A percentile compares a stretch with the other conserved stretches of the same genome.
phyloP scores from a whole-genome alignment of 2,113 vertebrate species.

The Lethenteron camtschaticum region DNA sequence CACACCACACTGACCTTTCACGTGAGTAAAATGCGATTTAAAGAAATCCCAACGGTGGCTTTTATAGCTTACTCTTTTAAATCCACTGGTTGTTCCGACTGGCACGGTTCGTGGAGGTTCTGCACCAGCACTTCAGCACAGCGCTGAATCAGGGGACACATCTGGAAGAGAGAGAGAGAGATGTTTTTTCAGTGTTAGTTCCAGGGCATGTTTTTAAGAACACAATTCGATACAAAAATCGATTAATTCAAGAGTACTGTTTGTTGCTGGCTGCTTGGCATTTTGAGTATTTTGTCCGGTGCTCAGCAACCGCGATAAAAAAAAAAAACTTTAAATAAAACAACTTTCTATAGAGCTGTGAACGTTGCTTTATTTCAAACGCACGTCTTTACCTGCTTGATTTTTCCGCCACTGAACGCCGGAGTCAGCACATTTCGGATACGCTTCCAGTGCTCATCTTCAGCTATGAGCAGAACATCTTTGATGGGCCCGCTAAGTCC shows the following conservation, averaged over 20 bases:
- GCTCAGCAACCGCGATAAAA: too few relatives aligned
- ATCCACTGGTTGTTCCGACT: conserved; percentile 13
- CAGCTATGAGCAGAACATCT: conserved; percentile 18
- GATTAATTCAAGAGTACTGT: too few relatives aligned
- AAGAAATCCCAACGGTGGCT: not conserved
- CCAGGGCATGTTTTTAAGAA: too few relatives aligned
- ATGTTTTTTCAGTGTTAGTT: too few relatives aligned
- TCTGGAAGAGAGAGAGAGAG: conserved; percentile 21
- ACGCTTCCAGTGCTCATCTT: conserved; percentile 31
- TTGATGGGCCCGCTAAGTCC: conserved; percentile 11
- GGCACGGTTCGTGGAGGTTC: conserved; percentile 18
- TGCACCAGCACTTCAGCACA: conserved; percentile 25
- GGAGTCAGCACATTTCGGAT: conserved; percentile 28
- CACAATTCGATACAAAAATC: too few relatives aligned
- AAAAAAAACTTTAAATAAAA: too few relatives aligned
- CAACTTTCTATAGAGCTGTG: too few relatives aligned
- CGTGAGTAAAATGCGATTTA: too few relatives aligned
- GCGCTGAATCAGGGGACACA: conserved; percentile 37
- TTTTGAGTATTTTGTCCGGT: too few relatives aligned
- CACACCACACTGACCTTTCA: too few relatives aligned
- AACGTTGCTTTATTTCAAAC: too few relatives aligned
- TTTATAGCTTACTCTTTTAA: conserved; percentile 35
- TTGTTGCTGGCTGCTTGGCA: too few relatives aligned
- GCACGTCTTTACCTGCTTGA: conserved; percentile 22
- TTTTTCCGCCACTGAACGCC: conserved; percentile 29